Evolutionary conservation across 2,888 invertebrate genomes (phyloP).

Genomic region (Cryptocheilus praepositus): DNA sequence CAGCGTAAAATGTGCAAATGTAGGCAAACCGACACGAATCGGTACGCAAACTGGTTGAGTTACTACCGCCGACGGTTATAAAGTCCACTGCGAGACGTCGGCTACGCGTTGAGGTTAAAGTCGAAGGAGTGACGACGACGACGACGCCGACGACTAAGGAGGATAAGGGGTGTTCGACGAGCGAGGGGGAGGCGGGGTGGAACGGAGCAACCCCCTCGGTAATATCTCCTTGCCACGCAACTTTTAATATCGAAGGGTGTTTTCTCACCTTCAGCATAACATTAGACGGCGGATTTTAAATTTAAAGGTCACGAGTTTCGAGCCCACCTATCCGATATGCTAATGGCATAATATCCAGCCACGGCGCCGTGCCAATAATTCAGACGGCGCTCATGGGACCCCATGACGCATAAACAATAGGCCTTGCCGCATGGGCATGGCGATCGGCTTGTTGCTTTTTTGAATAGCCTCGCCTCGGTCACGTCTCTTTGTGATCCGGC

Average conservation of each 20-base stretch:
- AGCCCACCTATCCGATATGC: constrained; percentile 67
- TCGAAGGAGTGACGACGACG: constrained; percentile 28
- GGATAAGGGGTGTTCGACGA: constrained; percentile 10
- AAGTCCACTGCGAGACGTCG: constrained; percentile 50
- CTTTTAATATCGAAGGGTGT: constrained; percentile 73
- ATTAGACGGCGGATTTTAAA: constrained; percentile 64
- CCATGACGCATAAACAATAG: constrained; percentile 44
- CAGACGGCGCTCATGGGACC: constrained; percentile 43
- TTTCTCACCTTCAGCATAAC: constrained; percentile 70
- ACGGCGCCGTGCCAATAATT: constrained; percentile 54
- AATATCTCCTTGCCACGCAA: constrained; percentile 70
- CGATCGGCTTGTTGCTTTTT: constrained; percentile 1
- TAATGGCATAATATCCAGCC: constrained; percentile 65
- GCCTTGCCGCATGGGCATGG: not conserved
- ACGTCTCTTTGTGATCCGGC: too few relatives aligned
- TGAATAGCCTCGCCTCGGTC: not conserved
- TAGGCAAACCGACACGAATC: constrained; percentile 59
- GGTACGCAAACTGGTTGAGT: constrained; percentile 62
- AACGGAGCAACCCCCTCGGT: constrained; percentile 45
- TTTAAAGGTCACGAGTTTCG: constrained; percentile 65
- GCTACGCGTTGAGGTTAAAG: constrained; percentile 42
- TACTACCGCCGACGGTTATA: constrained; percentile 55
- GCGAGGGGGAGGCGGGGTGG: constrained; percentile 23
- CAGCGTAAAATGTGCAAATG: constrained; percentile 60
- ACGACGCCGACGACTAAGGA: constrained; percentile 12